phyloP scores from a whole-genome alignment of 2,888 invertebrate species.

The Pristionchus mayeri region DNA sequence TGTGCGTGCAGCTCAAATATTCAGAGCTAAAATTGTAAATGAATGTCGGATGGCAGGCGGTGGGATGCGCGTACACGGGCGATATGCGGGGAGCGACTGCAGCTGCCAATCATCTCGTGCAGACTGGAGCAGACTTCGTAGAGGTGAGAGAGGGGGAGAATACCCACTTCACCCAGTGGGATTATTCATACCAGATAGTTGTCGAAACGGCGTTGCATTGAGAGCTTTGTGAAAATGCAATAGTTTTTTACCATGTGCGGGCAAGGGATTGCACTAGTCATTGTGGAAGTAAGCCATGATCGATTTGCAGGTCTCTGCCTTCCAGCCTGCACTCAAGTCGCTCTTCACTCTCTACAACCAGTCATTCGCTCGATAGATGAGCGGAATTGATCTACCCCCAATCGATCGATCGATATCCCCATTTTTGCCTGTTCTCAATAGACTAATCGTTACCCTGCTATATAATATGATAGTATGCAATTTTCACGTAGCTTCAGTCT shows the following conservation, averaged over 20 bases:
- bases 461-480: not conserved
- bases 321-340: constrained; percentile 45
- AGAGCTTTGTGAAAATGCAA: no score
- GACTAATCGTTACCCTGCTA: not conserved
- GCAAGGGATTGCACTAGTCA: no score
- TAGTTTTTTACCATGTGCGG: not conserved
- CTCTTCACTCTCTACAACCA: constrained; percentile 45
- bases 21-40: no score
- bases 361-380: constrained; percentile 16
- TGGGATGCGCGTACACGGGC: constrained; percentile 20
- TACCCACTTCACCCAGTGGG: no score
- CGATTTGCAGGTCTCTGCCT: constrained; percentile 31
- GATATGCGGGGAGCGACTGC: constrained; percentile 18
- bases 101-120: not conserved
- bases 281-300: not conserved
- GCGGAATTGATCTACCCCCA: not conserved
- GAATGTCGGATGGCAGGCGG: no score
- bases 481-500: not conserved
- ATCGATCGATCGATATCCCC: constrained; percentile 28
- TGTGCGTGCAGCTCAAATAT: no score
- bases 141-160: constrained; percentile 27
- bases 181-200: no score
- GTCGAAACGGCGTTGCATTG: no score
- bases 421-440: not conserved
- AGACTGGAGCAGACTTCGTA: constrained; percentile 36